These are phyloP conservation scores for Leucopsar rothschildi DNA, from an alignment of 2,113 vertebrate genomes.

Conservation along the genomic window DNA sequence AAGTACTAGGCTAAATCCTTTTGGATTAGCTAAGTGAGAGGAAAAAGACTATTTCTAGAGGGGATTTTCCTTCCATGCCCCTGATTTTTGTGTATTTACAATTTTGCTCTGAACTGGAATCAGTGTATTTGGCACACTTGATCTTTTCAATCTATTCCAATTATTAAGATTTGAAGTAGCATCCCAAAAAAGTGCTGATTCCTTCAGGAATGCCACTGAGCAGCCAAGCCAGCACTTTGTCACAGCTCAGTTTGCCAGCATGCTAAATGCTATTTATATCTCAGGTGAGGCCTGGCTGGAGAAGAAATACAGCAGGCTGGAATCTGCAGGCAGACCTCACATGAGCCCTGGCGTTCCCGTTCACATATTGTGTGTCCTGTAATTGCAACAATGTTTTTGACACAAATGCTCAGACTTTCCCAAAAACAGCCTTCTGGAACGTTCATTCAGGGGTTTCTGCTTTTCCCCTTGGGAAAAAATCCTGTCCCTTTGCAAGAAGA, in stretches of 20 bases:
- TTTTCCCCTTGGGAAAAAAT: background rate
- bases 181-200: background rate
- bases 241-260: background rate
- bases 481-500: background rate
- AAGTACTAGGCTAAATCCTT: background rate
- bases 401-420: background rate
- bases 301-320: background rate
- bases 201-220: background rate
- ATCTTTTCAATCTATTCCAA: background rate
- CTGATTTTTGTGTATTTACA: background rate
- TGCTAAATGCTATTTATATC: background rate
- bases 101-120: background rate
- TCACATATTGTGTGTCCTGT: background rate
- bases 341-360: rapidly evolving
- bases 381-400: background rate
- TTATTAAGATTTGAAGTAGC: conserved; percentile 1
- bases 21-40: background rate
- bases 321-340: background rate
- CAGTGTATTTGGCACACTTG: background rate
- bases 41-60: background rate
- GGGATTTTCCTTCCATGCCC: background rate
- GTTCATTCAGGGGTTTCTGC: background rate
- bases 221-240: background rate
- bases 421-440: background rate
- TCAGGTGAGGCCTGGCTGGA: background rate